A percentile compares a stretch with the other conserved stretches of the same genome.
Conservation (phyloP, 2,888 invertebrate species). For the Mellilla xanthometata region DNA sequence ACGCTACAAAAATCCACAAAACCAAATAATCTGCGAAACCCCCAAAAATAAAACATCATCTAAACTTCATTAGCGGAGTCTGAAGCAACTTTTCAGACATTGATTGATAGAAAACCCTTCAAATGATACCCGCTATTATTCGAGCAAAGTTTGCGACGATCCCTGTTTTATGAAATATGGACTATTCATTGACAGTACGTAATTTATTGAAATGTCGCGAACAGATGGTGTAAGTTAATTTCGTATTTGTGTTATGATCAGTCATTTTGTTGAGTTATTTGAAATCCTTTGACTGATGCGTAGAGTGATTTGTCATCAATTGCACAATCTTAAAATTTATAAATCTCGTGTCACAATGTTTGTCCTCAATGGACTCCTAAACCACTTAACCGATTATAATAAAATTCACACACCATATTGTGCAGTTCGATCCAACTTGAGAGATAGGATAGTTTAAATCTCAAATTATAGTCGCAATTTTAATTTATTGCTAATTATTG, state of each 20-base stretch:
- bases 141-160: conserved; percentile 44
- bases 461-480: too few relatives aligned
- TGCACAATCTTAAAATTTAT: too few relatives aligned
- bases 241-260: background rate
- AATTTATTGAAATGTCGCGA: conserved; percentile 71
- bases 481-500: too few relatives aligned
- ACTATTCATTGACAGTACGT: conserved; percentile 60
- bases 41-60: conserved; percentile 23
- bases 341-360: too few relatives aligned
- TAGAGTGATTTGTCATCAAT: too few relatives aligned
- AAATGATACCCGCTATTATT: conserved; percentile 30
- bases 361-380: too few relatives aligned
- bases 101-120: conserved; percentile 46
- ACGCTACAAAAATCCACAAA: background rate
- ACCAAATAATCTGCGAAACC: background rate
- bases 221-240: conserved; percentile 26
- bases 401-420: too few relatives aligned
- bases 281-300: too few relatives aligned
- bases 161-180: conserved; percentile 76
- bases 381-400: too few relatives aligned
- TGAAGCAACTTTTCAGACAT: conserved; percentile 39
- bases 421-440: too few relatives aligned
- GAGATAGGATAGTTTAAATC: too few relatives aligned
- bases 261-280: too few relatives aligned
- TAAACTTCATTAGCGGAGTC: conserved; percentile 39